Evolutionary conservation across 2,797 vertebrate species (phyloP).

Genomic region (Zalophus californianus): DNA sequence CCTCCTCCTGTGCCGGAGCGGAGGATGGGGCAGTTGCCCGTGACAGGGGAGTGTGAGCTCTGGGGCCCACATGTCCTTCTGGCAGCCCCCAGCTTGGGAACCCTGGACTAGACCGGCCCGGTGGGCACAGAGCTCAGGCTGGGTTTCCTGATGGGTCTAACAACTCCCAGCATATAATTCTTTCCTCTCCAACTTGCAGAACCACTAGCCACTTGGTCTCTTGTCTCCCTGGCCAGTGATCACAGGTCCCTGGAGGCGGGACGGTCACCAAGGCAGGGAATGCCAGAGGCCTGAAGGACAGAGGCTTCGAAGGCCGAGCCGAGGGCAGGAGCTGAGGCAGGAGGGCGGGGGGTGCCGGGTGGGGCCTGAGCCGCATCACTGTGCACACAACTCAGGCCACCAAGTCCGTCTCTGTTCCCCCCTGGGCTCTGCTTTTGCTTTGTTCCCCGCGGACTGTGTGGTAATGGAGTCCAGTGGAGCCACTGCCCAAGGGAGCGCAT

Average conservation of each 20-base stretch:
- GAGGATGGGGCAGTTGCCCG: background rate
- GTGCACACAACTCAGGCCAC: background rate
- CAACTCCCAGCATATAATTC: rapidly evolving
- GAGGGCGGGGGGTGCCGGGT: background rate
- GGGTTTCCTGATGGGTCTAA: background rate
- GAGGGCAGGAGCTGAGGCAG: background rate
- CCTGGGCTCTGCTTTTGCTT: background rate
- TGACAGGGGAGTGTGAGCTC: background rate
- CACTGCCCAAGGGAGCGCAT: background rate
- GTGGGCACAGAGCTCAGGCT: background rate
- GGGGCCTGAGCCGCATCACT: rapidly evolving
- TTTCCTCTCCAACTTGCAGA: background rate
- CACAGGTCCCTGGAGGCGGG: background rate
- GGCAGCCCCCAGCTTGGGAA: background rate
- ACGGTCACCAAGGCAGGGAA: background rate
- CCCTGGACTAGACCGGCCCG: background rate
- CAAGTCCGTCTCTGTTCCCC: background rate
- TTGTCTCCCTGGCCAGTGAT: background rate
- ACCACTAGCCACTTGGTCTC: too few species aligned
- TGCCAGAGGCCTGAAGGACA: background rate
- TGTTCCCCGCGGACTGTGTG: rapidly evolving
- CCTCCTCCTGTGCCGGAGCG: background rate
- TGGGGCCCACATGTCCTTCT: background rate
- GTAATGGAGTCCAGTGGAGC: too few species aligned
- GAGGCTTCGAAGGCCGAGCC: background rate